Evolutionary conservation across 2,888 invertebrate genomes (phyloP), one percentile per base, ranked within the genome.

Genomic region (Eucera pruinosa): DNA sequence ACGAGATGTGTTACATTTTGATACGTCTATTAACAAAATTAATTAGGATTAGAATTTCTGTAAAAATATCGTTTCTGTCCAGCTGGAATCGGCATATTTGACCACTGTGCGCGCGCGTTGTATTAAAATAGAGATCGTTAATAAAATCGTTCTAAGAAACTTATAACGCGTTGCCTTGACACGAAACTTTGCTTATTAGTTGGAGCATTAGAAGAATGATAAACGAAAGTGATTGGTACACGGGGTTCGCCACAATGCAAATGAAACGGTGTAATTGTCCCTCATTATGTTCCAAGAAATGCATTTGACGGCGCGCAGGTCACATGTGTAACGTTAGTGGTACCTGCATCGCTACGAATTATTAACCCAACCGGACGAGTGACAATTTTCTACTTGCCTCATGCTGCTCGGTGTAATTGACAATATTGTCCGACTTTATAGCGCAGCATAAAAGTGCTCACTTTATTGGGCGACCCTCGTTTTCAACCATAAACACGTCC

Each of bases 381-480:
- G 70, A 73, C 78, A 81, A 83, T 83, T 81, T 72, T 74, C 70
- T 78, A 83, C 83, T 83, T 83, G 55, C 30, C 57, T 30, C 52
- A 67, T 78, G 52, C 23, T 39, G 64, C 47, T 66, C 52, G 23
- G 20, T 50, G 54, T 78, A 81, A 74, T 81, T 58, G 70, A 23
- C 61, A 20, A 18, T 36, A 68, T 43, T 61, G 54, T 55, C 48
- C 61, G 52, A 60, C 52, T 73, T 55, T 36, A 48, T 27, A 30
- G n/a, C 2, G 9, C 9, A 11, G 11, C 33, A 41, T 18, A 43
- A 48, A 20, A n/a, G 27, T 25, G 33, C 11, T n/a, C 43, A 55
- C 18, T 18, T 70, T 52, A 27, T 41, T 33, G 18, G 2, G 13
- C 25, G 41, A 41, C 23, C 9, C 2, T 50, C 15, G 27, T 33